Percentiles rank a stretch among this genome's conserved stretches.
phyloP scores from a whole-genome alignment of 2,113 vertebrate genomes.

The Gadus macrocephalus region DNA sequence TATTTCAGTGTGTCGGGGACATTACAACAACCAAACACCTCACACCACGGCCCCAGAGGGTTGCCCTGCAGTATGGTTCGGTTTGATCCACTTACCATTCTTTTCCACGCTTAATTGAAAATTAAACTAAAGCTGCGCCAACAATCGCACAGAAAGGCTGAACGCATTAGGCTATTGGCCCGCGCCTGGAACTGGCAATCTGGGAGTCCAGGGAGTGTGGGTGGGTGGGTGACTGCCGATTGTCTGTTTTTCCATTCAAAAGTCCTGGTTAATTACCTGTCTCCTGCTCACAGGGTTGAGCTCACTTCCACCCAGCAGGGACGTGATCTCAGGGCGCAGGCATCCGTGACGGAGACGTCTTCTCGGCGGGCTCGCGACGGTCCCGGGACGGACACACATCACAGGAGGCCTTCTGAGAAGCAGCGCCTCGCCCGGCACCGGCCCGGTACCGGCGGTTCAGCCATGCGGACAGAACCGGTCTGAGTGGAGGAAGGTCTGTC shows the following conservation, averaged over 20 bases:
- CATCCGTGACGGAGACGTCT: slow-evolving; percentile 37
- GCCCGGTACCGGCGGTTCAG: slow-evolving; percentile 49
- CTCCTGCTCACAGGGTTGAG: slow-evolving; percentile 27
- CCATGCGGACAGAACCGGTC: slow-evolving; percentile 50
- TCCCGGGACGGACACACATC: slow-evolving; percentile 54
- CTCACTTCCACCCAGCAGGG: slow-evolving; percentile 4
- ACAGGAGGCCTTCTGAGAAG: slow-evolving; percentile 53
- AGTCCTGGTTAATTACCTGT: slow-evolving; percentile 35
- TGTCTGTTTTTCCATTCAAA: slow-evolving; percentile 70
- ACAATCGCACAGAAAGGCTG: slow-evolving; percentile 70
- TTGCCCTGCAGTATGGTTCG: slow-evolving; percentile 67
- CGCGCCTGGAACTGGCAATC: slow-evolving; percentile 46
- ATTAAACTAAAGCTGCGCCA: slow-evolving; percentile 66
- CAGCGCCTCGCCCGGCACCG: slow-evolving; percentile 43
- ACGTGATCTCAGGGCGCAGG: slow-evolving; percentile 44
- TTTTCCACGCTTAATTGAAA: slow-evolving; percentile 72
- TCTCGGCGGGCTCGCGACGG: slow-evolving; percentile 19
- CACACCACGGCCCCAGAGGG: slow-evolving; percentile 69
- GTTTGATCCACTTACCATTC: slow-evolving; percentile 53
- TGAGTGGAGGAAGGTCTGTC: slow-evolving; percentile 60
- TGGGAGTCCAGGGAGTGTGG: slow-evolving; percentile 34
- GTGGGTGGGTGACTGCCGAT: slow-evolving; percentile 54
- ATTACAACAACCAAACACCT: slow-evolving; percentile 52
- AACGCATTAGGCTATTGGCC: slow-evolving; percentile 63
- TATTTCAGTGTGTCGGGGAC: slow-evolving; percentile 23